Evolutionary conservation across 2,888 invertebrate species (phyloP).

Genomic region (Opisthograptis luteolata): DNA sequence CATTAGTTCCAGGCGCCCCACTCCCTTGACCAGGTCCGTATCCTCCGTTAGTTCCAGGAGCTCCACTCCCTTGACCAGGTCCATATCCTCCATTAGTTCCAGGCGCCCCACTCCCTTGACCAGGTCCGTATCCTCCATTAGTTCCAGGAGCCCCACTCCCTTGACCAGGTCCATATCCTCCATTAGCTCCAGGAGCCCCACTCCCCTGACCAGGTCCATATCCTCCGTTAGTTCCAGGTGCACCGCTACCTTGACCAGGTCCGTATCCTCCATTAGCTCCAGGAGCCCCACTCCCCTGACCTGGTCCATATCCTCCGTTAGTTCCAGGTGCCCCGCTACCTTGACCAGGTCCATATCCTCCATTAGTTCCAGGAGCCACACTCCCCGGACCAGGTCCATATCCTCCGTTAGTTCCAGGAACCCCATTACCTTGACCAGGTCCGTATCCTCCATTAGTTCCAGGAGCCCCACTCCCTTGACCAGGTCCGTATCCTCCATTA

Average conservation of each 20-base stretch:
- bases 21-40: constrained; percentile 32
- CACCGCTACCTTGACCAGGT: constrained; percentile 21
- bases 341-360: constrained; percentile 15
- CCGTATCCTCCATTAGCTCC: constrained; percentile 28
- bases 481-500: constrained; percentile 31
- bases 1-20: constrained; percentile 20
- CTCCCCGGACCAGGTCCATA: constrained; percentile 32
- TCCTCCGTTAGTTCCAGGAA: constrained; percentile 25
- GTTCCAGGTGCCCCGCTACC: background rate
- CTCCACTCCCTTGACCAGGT: constrained; percentile 19
- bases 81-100: constrained; percentile 25
- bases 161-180: constrained; percentile 17
- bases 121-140: constrained; percentile 24
- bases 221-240: constrained; percentile 14
- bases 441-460: constrained; percentile 25
- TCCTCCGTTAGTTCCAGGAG: constrained; percentile 17
- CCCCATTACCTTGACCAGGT: constrained; percentile 25
- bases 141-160: constrained; percentile 2
- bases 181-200: constrained; percentile 16
- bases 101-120: constrained; percentile 24
- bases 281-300: constrained; percentile 5
- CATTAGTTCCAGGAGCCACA: constrained; percentile 1
- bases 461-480: constrained; percentile 13
- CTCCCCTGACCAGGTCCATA: constrained; percentile 24
- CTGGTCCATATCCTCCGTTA: constrained; percentile 3